Evolutionary conservation across 1,140 invertebrate genomes (phyloP).

Genomic region (Leptopilina boulardi): DNA sequence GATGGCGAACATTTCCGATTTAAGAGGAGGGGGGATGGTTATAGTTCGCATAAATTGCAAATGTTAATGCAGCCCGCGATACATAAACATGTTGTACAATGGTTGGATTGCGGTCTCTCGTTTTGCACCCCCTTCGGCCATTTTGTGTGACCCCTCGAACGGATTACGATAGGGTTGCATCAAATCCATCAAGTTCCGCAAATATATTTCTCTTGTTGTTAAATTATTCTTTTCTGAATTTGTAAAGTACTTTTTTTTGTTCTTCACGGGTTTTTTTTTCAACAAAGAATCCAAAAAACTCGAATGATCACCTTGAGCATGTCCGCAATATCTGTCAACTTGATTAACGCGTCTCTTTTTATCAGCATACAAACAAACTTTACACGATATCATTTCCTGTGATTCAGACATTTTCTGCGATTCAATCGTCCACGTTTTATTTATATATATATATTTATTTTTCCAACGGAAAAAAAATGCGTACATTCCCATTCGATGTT

Average conservation of each 20-base stretch:
- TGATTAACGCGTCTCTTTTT: conserved; percentile 14
- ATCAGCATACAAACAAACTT: conserved; percentile 18
- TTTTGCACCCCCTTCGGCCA: conserved; percentile 51
- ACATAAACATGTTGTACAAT: conserved; percentile 73
- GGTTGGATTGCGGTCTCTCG: conserved; percentile 65
- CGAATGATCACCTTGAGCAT: background rate
- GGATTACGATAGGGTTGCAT: conserved; percentile 8
- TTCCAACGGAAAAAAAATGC: background rate
- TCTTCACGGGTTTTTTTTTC: conserved; percentile 18
- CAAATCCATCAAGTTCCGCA: conserved; percentile 13
- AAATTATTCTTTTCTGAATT: too few relatives aligned
- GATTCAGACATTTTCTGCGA: conserved; percentile 11
- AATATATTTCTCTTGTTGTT: conserved; percentile 19
- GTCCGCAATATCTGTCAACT: conserved; percentile 16
- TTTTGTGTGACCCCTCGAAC: conserved; percentile 5
- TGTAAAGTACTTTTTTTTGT: too few relatives aligned
- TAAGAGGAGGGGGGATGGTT: conserved; percentile 53
- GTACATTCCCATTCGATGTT: conserved; percentile 26
- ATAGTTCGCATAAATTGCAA: conserved; percentile 71
- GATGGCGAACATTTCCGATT: background rate
- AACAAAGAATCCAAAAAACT: background rate
- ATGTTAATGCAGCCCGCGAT: conserved; percentile 70
- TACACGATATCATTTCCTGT: conserved; percentile 31
- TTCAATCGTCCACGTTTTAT: background rate
- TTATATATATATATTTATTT: conserved; percentile 21